Evolutionary conservation across 2,888 invertebrate genomes (phyloP), one percentile per base, ranked within the genome.

Genomic region (Pristionchus japonicus): DNA sequence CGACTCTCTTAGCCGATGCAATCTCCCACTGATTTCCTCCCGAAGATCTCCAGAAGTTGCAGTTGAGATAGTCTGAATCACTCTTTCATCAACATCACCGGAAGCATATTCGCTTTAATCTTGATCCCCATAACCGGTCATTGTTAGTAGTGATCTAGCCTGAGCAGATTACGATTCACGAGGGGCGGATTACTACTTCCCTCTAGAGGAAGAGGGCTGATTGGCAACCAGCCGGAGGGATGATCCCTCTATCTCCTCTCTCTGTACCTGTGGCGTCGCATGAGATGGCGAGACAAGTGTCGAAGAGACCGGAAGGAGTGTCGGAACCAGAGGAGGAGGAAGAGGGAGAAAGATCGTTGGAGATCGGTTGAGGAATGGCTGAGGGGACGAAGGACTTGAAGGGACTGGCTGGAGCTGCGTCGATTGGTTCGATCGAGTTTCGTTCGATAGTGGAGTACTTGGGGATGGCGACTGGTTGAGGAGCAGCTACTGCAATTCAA

Each of bases 21-120:
- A 92, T 91, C 88, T 92, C 92, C 92, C 92, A 92, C 31, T 91
- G 89, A 87, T 92, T 92, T 80, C 91, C 90, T 34, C 92, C 92
- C 47, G 91, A 89, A 74, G 91, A 91, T 83, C 91, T 31, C 92
- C 92, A 92, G 88, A 92, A 92, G 88, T 92, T 92, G 89, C 92
- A 92, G 88, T 90, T 91, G 85, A 92, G 88, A 77, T 92, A 87
- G 43, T 87, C 87, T 87, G 43, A 87, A 80, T 23, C 9, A 7
- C 23, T 87, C 89, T 47, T 57, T 47, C 11, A 90, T 23, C n/a
- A n/a, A n/a, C 13, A 52, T 47, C 86, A 37, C 70, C 86, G 86
- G 86, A 86, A 86, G 86, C 31, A 4, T 52, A 4, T 57, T 20
- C 37, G 17, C 67, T 11, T 31, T 86, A 70, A 86, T 86, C 70